phyloP scores from a whole-genome alignment of 2,888 invertebrate genomes.

The Tetragonula carbonaria region DNA sequence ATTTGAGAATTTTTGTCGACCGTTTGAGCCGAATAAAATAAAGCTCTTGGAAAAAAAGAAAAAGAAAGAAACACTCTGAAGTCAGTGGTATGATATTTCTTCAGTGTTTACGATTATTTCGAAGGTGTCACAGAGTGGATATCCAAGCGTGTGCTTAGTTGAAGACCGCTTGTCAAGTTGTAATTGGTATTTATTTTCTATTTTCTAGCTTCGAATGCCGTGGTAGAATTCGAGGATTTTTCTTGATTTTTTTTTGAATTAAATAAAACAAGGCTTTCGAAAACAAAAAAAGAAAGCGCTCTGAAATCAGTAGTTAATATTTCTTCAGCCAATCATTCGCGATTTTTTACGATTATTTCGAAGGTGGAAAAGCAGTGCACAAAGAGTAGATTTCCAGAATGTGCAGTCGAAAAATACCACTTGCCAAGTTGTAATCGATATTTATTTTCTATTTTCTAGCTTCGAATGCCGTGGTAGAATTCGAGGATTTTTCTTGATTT shows the following conservation, averaged over 20 bases:
- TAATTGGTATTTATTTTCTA: background rate
- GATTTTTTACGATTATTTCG: constrained; percentile 13
- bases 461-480: background rate
- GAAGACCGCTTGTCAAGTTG: background rate
- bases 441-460: background rate
- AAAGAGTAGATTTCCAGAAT: background rate
- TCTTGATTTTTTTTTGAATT: too few species aligned
- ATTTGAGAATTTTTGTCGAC: too few species aligned
- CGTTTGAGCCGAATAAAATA: too few species aligned
- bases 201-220: background rate
- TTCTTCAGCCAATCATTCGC: background rate
- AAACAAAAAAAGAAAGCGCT: too few species aligned
- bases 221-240: background rate
- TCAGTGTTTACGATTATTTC: constrained; percentile 12
- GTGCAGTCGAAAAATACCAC: background rate
- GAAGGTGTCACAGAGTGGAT: background rate
- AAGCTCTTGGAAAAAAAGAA: too few species aligned
- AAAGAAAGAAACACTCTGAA: too few species aligned
- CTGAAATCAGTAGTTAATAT: background rate
- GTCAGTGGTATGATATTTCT: background rate
- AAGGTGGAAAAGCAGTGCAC: background rate
- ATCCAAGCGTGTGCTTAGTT: background rate
- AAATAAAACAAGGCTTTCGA: too few species aligned
- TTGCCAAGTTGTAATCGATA: background rate
- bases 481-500: too few species aligned